phyloP scores from a whole-genome alignment of 2,888 invertebrate genomes.

The Caenorhabditis sp. region DNA sequence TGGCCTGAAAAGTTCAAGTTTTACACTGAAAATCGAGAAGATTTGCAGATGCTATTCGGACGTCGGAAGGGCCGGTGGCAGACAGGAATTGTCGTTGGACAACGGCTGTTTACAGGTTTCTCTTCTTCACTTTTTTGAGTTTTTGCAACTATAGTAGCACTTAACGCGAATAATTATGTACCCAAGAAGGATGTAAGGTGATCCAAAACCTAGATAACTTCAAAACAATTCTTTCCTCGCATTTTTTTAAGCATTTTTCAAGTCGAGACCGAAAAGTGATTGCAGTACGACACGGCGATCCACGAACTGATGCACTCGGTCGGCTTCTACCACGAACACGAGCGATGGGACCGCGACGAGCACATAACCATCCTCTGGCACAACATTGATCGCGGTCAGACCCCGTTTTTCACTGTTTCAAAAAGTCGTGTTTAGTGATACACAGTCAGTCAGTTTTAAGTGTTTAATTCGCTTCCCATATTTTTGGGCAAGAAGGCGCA shows the following conservation, averaged over 20 bases:
- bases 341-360: slow-evolving; percentile 78
- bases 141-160: not conserved
- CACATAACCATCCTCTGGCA: slow-evolving; percentile 78
- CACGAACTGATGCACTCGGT: slow-evolving; percentile 79
- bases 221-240: not conserved
- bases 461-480: no score
- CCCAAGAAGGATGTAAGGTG: no score
- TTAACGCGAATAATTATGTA: no score
- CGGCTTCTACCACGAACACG: slow-evolving; percentile 79
- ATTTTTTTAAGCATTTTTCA: not conserved
- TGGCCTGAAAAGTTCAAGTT: no score
- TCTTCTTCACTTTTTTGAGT: not conserved
- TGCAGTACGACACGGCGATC: slow-evolving; percentile 78
- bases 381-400: slow-evolving; percentile 77
- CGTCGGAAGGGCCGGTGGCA: slow-evolving; percentile 78
- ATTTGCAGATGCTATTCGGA: slow-evolving; percentile 78
- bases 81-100: slow-evolving; percentile 78
- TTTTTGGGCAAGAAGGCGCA: no score
- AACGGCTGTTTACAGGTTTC: slow-evolving; percentile 76
- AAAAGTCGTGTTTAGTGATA: no score
- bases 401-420: not conserved
- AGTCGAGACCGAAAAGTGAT: no score
- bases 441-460: no score
- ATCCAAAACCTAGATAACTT: slow-evolving; percentile 3
- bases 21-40: not conserved